Evolutionary conservation across 2,888 invertebrate species (phyloP).

Genomic region (Drosophila austrosaltans): DNA sequence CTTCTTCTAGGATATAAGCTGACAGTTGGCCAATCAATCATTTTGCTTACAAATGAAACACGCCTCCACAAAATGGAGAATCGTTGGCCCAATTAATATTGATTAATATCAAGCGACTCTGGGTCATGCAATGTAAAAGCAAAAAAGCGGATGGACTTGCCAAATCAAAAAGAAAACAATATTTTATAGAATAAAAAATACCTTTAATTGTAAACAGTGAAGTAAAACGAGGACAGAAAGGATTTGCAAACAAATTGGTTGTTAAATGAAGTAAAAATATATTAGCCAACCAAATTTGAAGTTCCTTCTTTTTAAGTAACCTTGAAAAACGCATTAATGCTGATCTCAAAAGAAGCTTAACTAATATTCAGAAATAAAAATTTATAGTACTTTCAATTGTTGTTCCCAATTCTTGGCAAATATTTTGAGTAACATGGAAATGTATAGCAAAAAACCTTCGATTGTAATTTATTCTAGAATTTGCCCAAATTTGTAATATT

Average conservation of each 20-base stretch:
- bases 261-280: no score
- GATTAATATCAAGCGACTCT: neutral
- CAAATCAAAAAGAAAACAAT: neutral
- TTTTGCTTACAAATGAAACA: neutral
- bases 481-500: neutral
- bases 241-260: no score
- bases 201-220: no score
- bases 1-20: neutral
- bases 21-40: slow-evolving; percentile 11
- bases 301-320: no score
- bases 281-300: no score
- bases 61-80: neutral
- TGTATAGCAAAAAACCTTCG: no score
- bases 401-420: neutral
- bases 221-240: no score
- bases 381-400: neutral
- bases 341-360: no score
- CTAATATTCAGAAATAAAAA: no score
- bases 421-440: neutral
- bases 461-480: neutral
- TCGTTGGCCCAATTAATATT: neutral
- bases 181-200: neutral
- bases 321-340: no score
- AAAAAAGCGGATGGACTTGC: neutral
- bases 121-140: neutral